phyloP scores from a whole-genome alignment of 2,113 vertebrate genomes.

The Morphnarchus princeps region DNA sequence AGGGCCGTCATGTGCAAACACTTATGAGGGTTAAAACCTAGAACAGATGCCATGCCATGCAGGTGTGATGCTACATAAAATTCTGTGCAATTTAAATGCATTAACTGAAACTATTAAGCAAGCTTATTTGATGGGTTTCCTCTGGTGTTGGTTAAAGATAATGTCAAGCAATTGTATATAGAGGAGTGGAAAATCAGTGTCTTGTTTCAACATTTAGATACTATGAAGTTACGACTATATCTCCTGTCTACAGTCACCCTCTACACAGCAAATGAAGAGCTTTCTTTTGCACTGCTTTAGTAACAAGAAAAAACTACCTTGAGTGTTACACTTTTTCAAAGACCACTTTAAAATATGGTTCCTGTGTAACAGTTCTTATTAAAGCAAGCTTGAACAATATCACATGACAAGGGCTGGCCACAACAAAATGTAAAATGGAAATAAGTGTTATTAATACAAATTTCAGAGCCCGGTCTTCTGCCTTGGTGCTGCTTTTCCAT shows the following conservation, averaged over 20 bases:
- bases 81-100: background rate
- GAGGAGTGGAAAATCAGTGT: background rate
- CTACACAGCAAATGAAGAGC: background rate
- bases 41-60: background rate
- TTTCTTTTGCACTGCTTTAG: background rate
- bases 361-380: background rate
- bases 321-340: background rate
- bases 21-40: background rate
- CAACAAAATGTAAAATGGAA: background rate
- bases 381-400: background rate
- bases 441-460: background rate
- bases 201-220: background rate
- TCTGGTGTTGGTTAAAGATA: background rate
- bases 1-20: background rate
- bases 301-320: background rate
- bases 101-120: background rate
- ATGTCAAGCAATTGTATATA: background rate
- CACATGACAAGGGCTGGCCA: background rate
- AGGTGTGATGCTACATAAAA: background rate
- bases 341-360: background rate
- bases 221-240: background rate
- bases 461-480: background rate
- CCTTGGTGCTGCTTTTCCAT: background rate
- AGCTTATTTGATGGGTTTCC: background rate
- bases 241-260: background rate